phyloP scores from a whole-genome alignment of 2,113 vertebrate species.

The Aleadryas rufinucha region DNA sequence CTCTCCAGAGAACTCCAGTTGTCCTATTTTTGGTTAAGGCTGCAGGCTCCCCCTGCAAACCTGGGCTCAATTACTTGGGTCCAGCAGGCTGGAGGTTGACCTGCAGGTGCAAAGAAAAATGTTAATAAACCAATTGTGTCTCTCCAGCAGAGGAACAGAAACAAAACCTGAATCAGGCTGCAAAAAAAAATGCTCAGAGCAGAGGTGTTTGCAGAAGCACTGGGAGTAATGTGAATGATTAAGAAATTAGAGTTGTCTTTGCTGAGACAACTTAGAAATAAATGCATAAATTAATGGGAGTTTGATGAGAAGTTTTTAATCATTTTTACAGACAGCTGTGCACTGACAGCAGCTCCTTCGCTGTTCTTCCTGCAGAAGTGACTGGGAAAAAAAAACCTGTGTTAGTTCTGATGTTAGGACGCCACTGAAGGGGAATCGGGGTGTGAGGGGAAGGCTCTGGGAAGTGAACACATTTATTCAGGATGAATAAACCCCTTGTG shows the following conservation, averaged over 20 bases:
- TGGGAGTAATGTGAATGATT: neutral
- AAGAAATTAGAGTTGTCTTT: neutral
- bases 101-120: neutral
- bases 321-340: neutral
- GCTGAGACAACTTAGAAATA: neutral
- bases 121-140: neutral
- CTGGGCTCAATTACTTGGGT: neutral
- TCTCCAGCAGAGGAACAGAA: neutral
- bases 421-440: neutral
- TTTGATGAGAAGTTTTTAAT: neutral
- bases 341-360: neutral
- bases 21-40: neutral
- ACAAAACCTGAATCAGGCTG: neutral
- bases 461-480: neutral
- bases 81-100: neutral
- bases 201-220: neutral
- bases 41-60: neutral
- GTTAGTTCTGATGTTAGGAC: neutral
- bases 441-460: neutral
- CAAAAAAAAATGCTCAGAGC: neutral
- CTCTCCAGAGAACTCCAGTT: neutral
- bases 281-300: neutral
- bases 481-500: constrained; percentile 19
- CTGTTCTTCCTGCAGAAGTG: neutral
- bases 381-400: neutral